These are phyloP conservation scores for Beris morrisii DNA, from an alignment of 2,888 invertebrate genomes.

Conservation along the genomic window DNA sequence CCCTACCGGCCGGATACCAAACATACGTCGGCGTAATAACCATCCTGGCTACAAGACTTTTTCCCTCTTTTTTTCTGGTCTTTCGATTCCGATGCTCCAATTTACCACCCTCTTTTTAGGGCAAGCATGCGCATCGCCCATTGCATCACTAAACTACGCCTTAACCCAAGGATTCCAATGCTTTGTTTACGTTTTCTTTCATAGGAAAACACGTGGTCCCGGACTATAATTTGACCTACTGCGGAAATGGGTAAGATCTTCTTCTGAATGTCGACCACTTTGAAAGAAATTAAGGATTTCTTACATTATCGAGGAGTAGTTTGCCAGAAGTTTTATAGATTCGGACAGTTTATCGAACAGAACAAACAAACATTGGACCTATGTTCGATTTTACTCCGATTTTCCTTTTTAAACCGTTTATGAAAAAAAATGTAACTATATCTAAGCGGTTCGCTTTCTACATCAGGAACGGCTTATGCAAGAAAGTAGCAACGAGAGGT, in stretches of 20 bases:
- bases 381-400: too few relatives aligned
- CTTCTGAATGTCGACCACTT: too few relatives aligned
- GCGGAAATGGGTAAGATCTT: conserved; percentile 3
- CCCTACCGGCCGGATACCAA: conserved; percentile 26
- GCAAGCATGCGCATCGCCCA: not conserved
- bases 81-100: not conserved
- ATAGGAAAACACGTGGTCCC: conserved; percentile 20
- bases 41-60: conserved; percentile 6
- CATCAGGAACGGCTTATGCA: too few relatives aligned
- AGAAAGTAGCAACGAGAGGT: too few relatives aligned
- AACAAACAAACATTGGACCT: too few relatives aligned
- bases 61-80: not conserved
- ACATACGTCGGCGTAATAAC: conserved; percentile 19
- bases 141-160: conserved; percentile 14
- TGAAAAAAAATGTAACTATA: too few relatives aligned
- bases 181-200: conserved; percentile 26
- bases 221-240: conserved; percentile 20
- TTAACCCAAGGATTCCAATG: not conserved
- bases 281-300: too few relatives aligned
- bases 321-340: too few relatives aligned
- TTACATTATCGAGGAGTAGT: too few relatives aligned
- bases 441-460: too few relatives aligned
- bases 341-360: too few relatives aligned
- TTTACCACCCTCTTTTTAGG: not conserved
- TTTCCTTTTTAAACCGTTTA: too few relatives aligned